phyloP scores from a whole-genome alignment of 2,797 vertebrate species.

The Ispidina picta region DNA sequence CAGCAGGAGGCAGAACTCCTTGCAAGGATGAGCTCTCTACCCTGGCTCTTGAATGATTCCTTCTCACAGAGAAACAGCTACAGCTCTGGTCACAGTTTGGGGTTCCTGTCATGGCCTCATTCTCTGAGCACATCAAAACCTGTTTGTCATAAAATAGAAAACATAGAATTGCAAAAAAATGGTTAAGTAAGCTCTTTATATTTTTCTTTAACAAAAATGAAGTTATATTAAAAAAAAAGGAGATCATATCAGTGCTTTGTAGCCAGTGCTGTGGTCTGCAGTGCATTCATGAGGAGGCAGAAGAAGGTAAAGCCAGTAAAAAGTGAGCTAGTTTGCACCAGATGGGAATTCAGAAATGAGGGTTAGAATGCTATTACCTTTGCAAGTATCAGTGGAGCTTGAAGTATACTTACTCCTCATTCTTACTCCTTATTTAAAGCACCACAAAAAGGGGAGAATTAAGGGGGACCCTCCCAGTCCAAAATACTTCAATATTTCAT shows the following conservation, averaged over 20 bases:
- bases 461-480: not conserved
- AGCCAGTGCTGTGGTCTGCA: not conserved
- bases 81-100: not conserved
- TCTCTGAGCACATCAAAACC: not conserved
- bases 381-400: not conserved
- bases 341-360: slow-evolving; percentile 1
- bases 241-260: not conserved
- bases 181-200: not conserved
- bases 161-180: not conserved
- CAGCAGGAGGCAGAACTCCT: not conserved
- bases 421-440: slow-evolving; percentile 25
- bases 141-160: not conserved
- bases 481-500: not conserved
- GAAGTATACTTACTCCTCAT: not conserved
- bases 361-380: slow-evolving; percentile 22
- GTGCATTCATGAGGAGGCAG: not conserved
- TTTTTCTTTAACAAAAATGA: not conserved
- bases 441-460: not conserved
- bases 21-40: fast-evolving
- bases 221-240: not conserved
- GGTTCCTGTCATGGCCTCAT: not conserved
- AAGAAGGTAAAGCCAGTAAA: not conserved
- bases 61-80: not conserved
- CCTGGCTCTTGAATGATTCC: not conserved
- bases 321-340: not conserved